Evolutionary conservation across 1,140 invertebrate species (phyloP).

Genomic region (Macrostomum lignano): DNA sequence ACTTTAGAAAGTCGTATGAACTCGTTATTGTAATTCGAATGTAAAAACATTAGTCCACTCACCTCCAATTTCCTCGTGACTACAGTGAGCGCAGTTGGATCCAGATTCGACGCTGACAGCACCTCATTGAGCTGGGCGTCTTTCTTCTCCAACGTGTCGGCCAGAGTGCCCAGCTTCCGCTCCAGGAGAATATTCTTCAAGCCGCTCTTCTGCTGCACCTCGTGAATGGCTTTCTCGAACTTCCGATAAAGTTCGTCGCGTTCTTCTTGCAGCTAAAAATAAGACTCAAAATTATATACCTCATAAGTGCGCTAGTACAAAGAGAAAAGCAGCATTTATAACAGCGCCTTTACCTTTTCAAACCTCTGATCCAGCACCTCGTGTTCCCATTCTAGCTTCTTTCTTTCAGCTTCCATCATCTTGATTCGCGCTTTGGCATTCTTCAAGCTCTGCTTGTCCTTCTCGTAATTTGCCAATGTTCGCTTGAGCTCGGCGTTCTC

Average conservation of each 20-base stretch:
- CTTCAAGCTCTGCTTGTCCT: constrained; percentile 38
- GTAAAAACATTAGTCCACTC: too few species aligned
- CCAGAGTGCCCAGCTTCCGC: constrained; percentile 39
- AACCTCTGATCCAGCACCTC: constrained; percentile 46
- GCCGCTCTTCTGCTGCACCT: constrained; percentile 51
- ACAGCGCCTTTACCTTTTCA: constrained; percentile 43
- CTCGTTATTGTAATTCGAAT: too few species aligned
- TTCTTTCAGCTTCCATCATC: constrained; percentile 42
- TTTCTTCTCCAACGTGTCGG: constrained; percentile 38
- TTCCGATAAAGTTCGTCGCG: constrained; percentile 44
- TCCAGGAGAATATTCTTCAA: constrained; percentile 44
- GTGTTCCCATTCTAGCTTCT: constrained; percentile 32
- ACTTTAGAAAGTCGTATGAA: too few species aligned
- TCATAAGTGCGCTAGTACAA: too few species aligned
- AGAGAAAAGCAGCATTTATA: too few species aligned
- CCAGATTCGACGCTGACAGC: too few species aligned
- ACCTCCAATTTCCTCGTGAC: too few species aligned
- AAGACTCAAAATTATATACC: too few species aligned
- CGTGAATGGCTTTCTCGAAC: constrained; percentile 48
- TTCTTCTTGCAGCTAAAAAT: constrained; percentile 38
- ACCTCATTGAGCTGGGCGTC: constrained; percentile 38
- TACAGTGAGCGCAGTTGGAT: too few species aligned
- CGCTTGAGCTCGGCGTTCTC: constrained; percentile 39
- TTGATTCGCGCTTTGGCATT: constrained; percentile 22
- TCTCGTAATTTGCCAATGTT: constrained; percentile 46